Evolutionary conservation across 1,140 invertebrate species (phyloP).

Genomic region (Saccostrea echinata): DNA sequence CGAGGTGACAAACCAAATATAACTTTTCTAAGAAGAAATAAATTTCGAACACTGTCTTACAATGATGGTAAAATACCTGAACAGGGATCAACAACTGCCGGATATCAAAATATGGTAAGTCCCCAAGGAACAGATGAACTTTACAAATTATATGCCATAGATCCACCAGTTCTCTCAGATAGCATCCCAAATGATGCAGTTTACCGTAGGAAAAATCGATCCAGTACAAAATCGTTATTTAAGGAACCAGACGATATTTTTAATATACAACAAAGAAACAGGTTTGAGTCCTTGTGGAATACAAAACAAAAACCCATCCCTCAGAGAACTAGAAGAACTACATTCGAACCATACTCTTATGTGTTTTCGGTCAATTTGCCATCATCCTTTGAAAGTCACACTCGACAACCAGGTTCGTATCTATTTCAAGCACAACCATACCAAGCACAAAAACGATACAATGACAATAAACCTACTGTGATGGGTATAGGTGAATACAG

Average conservation of each 20-base stretch:
- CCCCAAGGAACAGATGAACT: neutral
- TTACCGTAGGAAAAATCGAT: neutral
- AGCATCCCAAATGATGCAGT: neutral
- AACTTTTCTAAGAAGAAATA: constrained; percentile 19
- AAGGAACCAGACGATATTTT: neutral
- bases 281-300: neutral
- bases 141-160: constrained; percentile 23
- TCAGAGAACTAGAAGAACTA: neutral
- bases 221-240: neutral
- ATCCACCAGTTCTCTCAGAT: constrained; percentile 19
- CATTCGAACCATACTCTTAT: constrained; percentile 4
- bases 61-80: neutral
- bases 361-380: constrained; percentile 14
- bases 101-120: neutral
- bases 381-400: constrained; percentile 19
- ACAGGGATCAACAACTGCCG: neutral
- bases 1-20: constrained; percentile 1
- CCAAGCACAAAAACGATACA: neutral
- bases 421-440: constrained; percentile 6
- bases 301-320: neutral
- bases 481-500: constrained; percentile 23
- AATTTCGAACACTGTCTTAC: neutral
- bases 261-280: neutral
- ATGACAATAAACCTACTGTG: constrained; percentile 4
- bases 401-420: neutral